phyloP scores from a whole-genome alignment of 1,140 invertebrate genomes.

The Drosophila kanapiae region DNA sequence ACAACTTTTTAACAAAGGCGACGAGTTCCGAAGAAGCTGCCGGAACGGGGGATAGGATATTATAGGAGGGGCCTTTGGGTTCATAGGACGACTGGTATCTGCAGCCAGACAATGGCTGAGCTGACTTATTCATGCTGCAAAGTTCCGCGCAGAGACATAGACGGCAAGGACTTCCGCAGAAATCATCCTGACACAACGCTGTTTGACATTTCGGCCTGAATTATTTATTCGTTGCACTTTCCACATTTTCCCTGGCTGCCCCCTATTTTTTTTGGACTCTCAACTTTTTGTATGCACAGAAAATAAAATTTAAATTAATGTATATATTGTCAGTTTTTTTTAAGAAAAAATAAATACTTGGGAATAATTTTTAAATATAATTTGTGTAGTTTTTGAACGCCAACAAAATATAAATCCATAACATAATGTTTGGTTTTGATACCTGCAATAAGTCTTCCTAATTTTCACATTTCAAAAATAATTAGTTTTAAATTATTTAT shows the following conservation, averaged over 20 bases:
- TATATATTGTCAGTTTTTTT: no score
- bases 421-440: no score
- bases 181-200: constrained; percentile 77
- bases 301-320: background rate
- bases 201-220: constrained; percentile 81
- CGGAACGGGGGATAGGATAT: constrained; percentile 10
- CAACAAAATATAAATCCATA: no score
- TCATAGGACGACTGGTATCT: constrained; percentile 6
- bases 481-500: background rate
- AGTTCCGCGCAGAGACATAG: constrained; percentile 60
- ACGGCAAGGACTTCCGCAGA: constrained; percentile 74
- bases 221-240: constrained; percentile 78
- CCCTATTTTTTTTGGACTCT: background rate
- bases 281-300: constrained; percentile 3
- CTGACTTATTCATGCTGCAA: constrained; percentile 76
- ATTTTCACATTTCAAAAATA: background rate
- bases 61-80: constrained; percentile 8
- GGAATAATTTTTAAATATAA: no score
- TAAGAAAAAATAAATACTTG: no score
- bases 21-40: constrained; percentile 17
- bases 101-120: constrained; percentile 70
- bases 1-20: constrained; percentile 79
- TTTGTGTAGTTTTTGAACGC: no score
- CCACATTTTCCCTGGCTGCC: constrained; percentile 36
- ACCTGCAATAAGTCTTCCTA: background rate